These are phyloP conservation scores for Drosophila erecta DNA, from an alignment of 1,140 invertebrate genomes.

Conservation along the genomic window DNA sequence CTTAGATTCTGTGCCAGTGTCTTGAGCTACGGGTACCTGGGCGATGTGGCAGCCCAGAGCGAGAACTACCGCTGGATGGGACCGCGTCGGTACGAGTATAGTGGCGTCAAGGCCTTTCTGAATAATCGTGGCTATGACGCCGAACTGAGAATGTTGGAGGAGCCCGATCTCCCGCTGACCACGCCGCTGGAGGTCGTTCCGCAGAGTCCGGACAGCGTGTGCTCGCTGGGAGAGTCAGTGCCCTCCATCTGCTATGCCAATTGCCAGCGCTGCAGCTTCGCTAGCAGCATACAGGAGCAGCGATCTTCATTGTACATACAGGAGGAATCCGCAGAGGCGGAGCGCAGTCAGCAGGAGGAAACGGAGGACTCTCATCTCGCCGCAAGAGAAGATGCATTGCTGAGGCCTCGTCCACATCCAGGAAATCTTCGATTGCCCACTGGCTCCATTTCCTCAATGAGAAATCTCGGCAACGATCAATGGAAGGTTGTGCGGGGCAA, in stretches of 20 bases:
- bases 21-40: conserved; percentile 94
- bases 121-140: conserved; percentile 90
- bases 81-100: conserved; percentile 93
- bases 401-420: conserved; percentile 53
- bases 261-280: conserved; percentile 70
- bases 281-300: conserved; percentile 84
- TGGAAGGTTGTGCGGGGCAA: conserved; percentile 89
- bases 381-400: conserved; percentile 43
- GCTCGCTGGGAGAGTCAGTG: conserved; percentile 31
- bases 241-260: conserved; percentile 76
- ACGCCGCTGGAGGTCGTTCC: conserved; percentile 38
- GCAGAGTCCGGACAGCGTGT: conserved; percentile 57
- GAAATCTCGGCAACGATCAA: conserved; percentile 43
- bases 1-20: conserved; percentile 92
- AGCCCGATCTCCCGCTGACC: conserved; percentile 29
- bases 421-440: conserved; percentile 25
- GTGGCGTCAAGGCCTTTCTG: conserved; percentile 91
- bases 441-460: conserved; percentile 33
- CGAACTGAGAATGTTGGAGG: conserved; percentile 85
- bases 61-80: conserved; percentile 95
- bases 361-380: conserved; percentile 21
- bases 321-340: conserved; percentile 50
- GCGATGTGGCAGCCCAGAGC: conserved; percentile 93
- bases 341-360: conserved; percentile 53
- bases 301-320: conserved; percentile 70